Evolutionary conservation across 2,888 invertebrate species (phyloP).

Genomic region (Diadegma fenestrale): DNA sequence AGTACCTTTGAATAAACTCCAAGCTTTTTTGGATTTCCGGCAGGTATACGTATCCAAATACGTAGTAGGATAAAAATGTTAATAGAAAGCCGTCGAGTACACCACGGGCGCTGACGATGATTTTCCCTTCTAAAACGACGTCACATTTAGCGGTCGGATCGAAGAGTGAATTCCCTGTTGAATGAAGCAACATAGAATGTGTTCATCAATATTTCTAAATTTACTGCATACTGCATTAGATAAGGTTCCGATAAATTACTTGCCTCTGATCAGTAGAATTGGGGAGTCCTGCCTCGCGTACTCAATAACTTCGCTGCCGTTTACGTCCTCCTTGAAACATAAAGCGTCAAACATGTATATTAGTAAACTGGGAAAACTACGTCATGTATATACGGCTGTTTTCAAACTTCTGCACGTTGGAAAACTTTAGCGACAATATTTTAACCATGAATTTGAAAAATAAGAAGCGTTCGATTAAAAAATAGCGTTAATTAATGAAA

Average conservation of each 20-base stretch:
- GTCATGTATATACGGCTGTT: not conserved
- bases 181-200: not conserved
- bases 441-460: no score
- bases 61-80: constrained; percentile 41
- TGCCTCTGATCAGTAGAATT: constrained; percentile 24
- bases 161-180: constrained; percentile 44
- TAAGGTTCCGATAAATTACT: not conserved
- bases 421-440: not conserved
- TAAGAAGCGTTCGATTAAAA: no score
- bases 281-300: not conserved
- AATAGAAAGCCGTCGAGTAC: constrained; percentile 42
- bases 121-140: constrained; percentile 30
- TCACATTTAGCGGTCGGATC: constrained; percentile 39
- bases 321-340: constrained; percentile 18
- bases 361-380: not conserved
- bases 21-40: constrained; percentile 29
- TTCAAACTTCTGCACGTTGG: not conserved
- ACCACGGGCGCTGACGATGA: constrained; percentile 12
- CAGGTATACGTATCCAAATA: constrained; percentile 49
- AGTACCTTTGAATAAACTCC: constrained; percentile 58
- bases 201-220: not conserved
- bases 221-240: not conserved
- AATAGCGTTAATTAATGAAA: no score
- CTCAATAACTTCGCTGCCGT: not conserved
- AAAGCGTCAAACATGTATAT: not conserved